Evolutionary conservation across 1,140 invertebrate genomes (phyloP).

Genomic region (Protaetia brevitarsis): DNA sequence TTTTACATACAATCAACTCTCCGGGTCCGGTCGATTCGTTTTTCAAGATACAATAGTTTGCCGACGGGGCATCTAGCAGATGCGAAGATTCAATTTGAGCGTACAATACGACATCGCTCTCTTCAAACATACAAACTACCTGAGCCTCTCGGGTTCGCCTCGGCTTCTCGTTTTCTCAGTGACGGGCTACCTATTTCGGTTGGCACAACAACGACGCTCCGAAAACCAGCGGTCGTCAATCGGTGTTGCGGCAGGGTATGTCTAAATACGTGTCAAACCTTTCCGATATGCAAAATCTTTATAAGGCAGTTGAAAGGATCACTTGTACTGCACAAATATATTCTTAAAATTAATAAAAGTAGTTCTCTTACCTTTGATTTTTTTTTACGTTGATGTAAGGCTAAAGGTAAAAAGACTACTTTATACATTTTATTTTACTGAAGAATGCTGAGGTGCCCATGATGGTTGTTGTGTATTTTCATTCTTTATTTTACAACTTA

Average conservation of each 20-base stretch:
- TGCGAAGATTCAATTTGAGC: constrained; percentile 22
- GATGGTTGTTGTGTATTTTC: no score
- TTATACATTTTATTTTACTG: no score
- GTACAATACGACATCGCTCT: constrained; percentile 17
- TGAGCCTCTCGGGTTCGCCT: background rate
- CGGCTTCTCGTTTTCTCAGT: constrained; percentile 16
- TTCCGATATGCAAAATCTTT: background rate
- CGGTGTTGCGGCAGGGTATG: background rate
- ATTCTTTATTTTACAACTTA: no score
- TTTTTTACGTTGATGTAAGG: no score
- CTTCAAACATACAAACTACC: constrained; percentile 17
- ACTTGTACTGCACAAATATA: no score
- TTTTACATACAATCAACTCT: constrained; percentile 21
- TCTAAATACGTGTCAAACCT: background rate
- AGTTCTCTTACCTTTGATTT: no score
- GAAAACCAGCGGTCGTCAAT: background rate
- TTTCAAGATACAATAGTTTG: constrained; percentile 3
- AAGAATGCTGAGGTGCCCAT: no score
- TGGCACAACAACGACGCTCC: background rate
- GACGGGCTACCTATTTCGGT: background rate
- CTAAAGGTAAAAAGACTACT: no score
- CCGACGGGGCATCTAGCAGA: constrained; percentile 19
- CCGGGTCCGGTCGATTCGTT: constrained; percentile 10
- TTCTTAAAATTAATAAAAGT: no score
- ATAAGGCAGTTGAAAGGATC: no score